phyloP scores from a whole-genome alignment of 2,888 invertebrate species.

The Nesidiocoris tenuis region DNA sequence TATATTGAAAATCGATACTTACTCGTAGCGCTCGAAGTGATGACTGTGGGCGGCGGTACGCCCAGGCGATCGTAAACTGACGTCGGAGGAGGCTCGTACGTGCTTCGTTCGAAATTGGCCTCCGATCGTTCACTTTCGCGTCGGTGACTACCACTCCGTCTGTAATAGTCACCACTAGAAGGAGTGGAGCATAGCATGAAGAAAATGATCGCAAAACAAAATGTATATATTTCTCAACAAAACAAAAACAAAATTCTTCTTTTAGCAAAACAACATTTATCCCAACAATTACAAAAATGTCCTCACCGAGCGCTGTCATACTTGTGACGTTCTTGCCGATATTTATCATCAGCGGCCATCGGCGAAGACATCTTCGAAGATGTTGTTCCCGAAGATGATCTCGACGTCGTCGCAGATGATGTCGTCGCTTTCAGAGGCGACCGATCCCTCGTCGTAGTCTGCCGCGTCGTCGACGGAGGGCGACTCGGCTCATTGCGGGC shows the following conservation, averaged over 20 bases:
- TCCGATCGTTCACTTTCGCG: background rate
- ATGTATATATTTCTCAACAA: too few species aligned
- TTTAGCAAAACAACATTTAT: too few species aligned
- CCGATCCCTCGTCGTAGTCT: background rate
- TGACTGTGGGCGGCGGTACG: background rate
- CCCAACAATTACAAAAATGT: too few species aligned
- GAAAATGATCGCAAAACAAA: too few species aligned
- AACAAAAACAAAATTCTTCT: too few species aligned
- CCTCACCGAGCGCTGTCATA: background rate
- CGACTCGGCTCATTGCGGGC: background rate
- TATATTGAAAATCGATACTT: background rate
- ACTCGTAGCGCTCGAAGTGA: background rate
- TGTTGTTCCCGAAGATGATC: slow-evolving; percentile 5
- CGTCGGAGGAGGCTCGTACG: background rate
- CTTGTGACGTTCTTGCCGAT: background rate
- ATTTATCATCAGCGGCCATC: background rate
- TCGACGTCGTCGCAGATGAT: background rate
- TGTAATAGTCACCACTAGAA: background rate
- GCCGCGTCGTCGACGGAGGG: slow-evolving; percentile 9
- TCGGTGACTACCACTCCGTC: background rate
- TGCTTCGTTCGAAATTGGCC: background rate
- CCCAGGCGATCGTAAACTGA: background rate
- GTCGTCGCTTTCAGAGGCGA: background rate
- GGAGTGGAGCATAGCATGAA: too few species aligned
- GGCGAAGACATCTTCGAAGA: background rate